Evolutionary conservation across 2,888 invertebrate species (phyloP).

Genomic region (Troides oblongomaculatus): DNA sequence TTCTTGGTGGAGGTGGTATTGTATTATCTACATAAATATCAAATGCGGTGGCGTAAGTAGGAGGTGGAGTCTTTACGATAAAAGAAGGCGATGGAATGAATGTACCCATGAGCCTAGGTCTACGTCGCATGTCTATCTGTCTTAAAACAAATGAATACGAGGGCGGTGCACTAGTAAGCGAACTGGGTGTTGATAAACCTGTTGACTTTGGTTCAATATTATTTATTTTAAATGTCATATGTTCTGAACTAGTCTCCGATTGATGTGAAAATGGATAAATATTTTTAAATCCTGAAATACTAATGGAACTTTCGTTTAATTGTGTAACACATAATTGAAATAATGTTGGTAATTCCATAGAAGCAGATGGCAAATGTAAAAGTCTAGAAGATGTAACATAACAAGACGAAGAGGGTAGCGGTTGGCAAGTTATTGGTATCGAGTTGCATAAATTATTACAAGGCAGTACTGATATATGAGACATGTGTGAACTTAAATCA

Average conservation of each 20-base stretch:
- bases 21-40: constrained; percentile 66
- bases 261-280: constrained; percentile 6
- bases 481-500: not conserved
- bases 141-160: constrained; percentile 70
- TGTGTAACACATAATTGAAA: constrained; percentile 61
- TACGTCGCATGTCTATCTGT: constrained; percentile 58
- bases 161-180: constrained; percentile 66
- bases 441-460: constrained; percentile 3
- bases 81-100: constrained; percentile 72
- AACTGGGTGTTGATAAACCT: constrained; percentile 61
- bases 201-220: constrained; percentile 35
- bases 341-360: constrained; percentile 51
- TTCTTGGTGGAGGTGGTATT: constrained; percentile 52
- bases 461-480: constrained; percentile 12
- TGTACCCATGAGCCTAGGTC: constrained; percentile 68
- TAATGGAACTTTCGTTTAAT: constrained; percentile 52
- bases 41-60: constrained; percentile 68
- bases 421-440: constrained; percentile 35
- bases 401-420: constrained; percentile 24
- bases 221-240: constrained; percentile 17
- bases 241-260: constrained; percentile 30
- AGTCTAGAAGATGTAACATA: constrained; percentile 27
- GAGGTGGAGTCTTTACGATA: constrained; percentile 66
- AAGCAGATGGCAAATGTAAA: constrained; percentile 42
- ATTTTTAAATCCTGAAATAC: constrained; percentile 19